Conservation (phyloP, 2,797 vertebrate genomes). For the Margarornis squamiger region DNA sequence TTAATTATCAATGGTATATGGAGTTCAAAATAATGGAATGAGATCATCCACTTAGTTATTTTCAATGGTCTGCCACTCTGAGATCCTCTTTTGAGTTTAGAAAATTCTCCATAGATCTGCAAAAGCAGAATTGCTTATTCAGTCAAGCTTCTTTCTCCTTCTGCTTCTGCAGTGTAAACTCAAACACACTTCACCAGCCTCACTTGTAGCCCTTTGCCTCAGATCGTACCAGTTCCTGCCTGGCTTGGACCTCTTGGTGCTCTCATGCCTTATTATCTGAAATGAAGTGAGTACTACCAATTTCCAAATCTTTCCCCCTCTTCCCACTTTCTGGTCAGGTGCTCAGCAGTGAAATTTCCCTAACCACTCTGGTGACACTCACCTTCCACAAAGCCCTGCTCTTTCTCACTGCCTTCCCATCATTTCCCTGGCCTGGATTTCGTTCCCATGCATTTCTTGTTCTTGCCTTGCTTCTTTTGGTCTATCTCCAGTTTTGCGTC, state of each 20-base stretch:
- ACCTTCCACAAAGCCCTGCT: neutral
- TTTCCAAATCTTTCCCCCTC: neutral
- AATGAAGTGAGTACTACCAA: neutral
- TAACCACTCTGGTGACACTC: neutral
- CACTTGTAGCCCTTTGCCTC: neutral
- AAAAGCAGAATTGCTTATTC: conserved; percentile 3
- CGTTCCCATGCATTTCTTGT: neutral
- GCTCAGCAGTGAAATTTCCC: neutral
- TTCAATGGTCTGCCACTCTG: conserved; percentile 13
- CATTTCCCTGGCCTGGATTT: neutral
- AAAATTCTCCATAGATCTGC: conserved; percentile 2
- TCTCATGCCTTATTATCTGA: neutral
- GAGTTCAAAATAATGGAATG: conserved; percentile 63
- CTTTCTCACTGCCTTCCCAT: neutral
- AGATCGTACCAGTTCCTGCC: neutral
- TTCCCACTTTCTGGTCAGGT: neutral
- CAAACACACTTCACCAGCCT: neutral
- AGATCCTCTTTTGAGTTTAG: neutral
- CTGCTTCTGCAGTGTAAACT: neutral
- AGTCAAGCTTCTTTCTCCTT: neutral
- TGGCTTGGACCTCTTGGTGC: neutral
- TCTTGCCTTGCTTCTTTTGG: neutral
- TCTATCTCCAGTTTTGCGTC: neutral
- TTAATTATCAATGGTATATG: conserved; percentile 55
- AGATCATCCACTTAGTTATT: conserved; percentile 55